Base-by-base conservation (phyloP, 1,140 invertebrate genomes). In the Drosophila simulans region DNA sequence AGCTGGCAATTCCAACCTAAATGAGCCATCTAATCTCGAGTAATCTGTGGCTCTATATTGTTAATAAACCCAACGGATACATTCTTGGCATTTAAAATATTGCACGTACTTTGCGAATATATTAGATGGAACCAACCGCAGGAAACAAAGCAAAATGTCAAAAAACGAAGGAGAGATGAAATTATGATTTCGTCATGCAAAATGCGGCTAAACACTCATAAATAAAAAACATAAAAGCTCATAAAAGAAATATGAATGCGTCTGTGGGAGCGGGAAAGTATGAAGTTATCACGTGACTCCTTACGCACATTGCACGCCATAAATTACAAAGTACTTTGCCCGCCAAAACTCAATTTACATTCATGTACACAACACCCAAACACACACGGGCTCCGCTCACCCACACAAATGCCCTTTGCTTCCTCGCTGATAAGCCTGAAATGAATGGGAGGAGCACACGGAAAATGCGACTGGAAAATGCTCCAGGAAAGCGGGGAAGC, bases 171-270 rank as follows among this genome's bases (percentile, higher is more conserved):
- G 57, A 63, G 63, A 46, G 75, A 70, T 80, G 77, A 88, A 86
- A 86, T 86, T 88, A 89, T 89, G 76, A 89, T 89, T 89, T 89
- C 84, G 84, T 89, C 84, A 89, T 84, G 85, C 68, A 89, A 84
- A 89, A 89, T 80, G 80, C 60, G 56, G 69, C 84, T 84, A 84
- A 89, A 80, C 76, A 80, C 53, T 80, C 69, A 86, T 86, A 86
- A 86, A 86, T 86, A 86, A 88, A 55, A 77, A 71, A 53, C 74
- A 77, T 71, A 71, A 77, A 77, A 52, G 48, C 53, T 63, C 60
- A 64, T 83, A 82, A 75, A 75, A 71, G 55, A 75, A 60, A 57
- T 73, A 55, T 68, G 49, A 80, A 63, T 46, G 57, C 40, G 59
- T 37, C 34, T 48, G 42, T 25, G 35, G 37, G 45, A 37, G 59